phyloP scores from a whole-genome alignment of 2,888 invertebrate genomes.

The Mythimna ferrago region DNA sequence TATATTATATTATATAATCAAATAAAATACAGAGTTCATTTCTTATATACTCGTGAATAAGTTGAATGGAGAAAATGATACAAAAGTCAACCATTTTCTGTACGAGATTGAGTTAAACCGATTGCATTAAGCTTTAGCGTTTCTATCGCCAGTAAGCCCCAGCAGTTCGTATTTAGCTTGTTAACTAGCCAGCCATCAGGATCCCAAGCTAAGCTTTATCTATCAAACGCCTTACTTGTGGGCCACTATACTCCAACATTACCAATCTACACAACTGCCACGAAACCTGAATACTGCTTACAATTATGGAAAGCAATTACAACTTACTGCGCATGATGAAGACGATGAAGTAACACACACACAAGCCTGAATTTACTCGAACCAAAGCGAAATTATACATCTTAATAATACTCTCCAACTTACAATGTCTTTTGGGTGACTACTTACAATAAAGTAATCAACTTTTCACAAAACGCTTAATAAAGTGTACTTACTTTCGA shows the following conservation, averaged over 20 bases:
- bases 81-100: not conserved
- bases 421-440: constrained; percentile 25
- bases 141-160: not conserved
- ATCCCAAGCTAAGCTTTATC: constrained; percentile 30
- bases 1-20: too few species aligned
- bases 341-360: constrained; percentile 35
- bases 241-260: constrained; percentile 27
- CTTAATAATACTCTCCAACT: constrained; percentile 22
- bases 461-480: constrained; percentile 40
- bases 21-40: not conserved
- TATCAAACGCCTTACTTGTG: constrained; percentile 31
- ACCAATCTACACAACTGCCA: constrained; percentile 47
- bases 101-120: not conserved
- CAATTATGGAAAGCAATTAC: constrained; percentile 53
- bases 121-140: not conserved
- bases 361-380: constrained; percentile 16
- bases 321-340: constrained; percentile 49
- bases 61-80: not conserved
- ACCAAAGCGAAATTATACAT: constrained; percentile 13
- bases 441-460: constrained; percentile 44
- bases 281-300: constrained; percentile 31
- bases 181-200: constrained; percentile 30
- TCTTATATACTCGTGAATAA: not conserved
- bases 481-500: constrained; percentile 27
- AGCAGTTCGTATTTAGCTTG: constrained; percentile 24